A percentile compares a stretch with the other conserved stretches of the same genome.
phyloP scores from a whole-genome alignment of 2,888 invertebrate species.

The Carcina quercana region DNA sequence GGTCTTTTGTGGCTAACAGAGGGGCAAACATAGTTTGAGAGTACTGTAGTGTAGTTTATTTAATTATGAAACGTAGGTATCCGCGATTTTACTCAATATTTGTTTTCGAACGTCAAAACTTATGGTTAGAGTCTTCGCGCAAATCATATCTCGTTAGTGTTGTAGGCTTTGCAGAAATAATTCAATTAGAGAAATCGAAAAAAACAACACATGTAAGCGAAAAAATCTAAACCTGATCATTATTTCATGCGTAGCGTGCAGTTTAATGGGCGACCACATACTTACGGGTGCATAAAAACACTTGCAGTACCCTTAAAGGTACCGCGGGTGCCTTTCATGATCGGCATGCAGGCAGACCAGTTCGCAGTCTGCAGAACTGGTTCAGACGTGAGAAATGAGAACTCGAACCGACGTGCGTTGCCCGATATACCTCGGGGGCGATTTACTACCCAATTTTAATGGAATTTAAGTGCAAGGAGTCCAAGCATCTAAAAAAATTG shows the following conservation, averaged over 20 bases:
- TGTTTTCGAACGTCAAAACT: too few species aligned
- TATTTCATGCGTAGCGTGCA: conserved; percentile 27
- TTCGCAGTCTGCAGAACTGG: conserved; percentile 46
- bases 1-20: too few species aligned
- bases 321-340: conserved; percentile 62
- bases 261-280: conserved; percentile 40
- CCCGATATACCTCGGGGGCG: conserved; percentile 43
- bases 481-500: too few species aligned
- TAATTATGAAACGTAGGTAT: too few species aligned
- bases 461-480: conserved; percentile 9
- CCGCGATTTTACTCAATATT: too few species aligned
- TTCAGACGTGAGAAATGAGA: conserved; percentile 62
- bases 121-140: too few species aligned
- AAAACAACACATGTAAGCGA: too few species aligned
- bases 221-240: conserved; percentile 22
- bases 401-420: conserved; percentile 38
- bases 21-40: too few species aligned
- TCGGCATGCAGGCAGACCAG: conserved; percentile 57
- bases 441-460: conserved; percentile 35
- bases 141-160: too few species aligned
- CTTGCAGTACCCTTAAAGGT: conserved; percentile 56
- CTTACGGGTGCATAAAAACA: conserved; percentile 46
- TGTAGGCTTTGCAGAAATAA: too few species aligned
- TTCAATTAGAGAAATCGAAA: too few species aligned
- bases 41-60: too few species aligned